Percentiles rank a stretch among this genome's conserved stretches.
Evolutionary conservation across 2,888 invertebrate genomes (phyloP).

Genomic region (Drosophila monieri): DNA sequence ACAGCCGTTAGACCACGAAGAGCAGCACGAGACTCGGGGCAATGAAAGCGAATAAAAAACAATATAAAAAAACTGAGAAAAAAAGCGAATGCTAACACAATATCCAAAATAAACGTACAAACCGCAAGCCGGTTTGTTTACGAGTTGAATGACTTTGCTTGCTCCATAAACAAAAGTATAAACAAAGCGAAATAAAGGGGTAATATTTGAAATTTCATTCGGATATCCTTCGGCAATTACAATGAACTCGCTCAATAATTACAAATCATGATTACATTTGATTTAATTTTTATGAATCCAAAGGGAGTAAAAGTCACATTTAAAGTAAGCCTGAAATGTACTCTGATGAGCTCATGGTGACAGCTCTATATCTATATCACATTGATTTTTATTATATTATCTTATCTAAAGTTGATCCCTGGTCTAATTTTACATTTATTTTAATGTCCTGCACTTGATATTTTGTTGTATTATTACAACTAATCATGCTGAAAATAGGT

Average conservation of each 20-base stretch:
- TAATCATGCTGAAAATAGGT: no score
- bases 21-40: slow-evolving; percentile 29
- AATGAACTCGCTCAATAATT: background rate
- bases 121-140: slow-evolving; percentile 33
- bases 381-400: no score
- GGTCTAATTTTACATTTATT: background rate
- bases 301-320: no score
- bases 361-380: no score
- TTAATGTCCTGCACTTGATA: background rate
- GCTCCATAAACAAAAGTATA: slow-evolving; percentile 31
- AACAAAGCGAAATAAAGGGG: slow-evolving; percentile 24
- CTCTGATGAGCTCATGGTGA: no score
- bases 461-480: no score
- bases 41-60: slow-evolving; percentile 27
- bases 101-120: slow-evolving; percentile 12
- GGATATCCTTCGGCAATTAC: background rate
- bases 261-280: background rate
- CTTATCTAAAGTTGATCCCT: no score
- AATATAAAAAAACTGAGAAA: slow-evolving; percentile 11
- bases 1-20: slow-evolving; percentile 5
- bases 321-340: no score
- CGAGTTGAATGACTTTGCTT: slow-evolving; percentile 62
- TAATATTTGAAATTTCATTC: slow-evolving; percentile 3
- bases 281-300: background rate
- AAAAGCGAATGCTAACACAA: slow-evolving; percentile 5